phyloP scores from a whole-genome alignment of 2,113 vertebrate species.

The Scophthalmus maximus region DNA sequence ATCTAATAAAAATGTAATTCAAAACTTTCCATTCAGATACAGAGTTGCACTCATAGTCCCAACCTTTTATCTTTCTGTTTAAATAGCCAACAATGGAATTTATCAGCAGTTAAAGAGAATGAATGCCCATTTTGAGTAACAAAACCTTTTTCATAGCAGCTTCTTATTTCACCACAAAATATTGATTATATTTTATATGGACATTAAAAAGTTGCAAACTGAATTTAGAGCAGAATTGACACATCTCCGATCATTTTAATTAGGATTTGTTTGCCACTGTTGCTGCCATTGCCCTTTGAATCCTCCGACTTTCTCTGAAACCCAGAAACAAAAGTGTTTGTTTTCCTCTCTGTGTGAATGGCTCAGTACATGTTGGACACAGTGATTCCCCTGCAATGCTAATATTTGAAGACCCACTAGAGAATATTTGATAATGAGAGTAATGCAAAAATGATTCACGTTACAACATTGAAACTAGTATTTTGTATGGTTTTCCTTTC shows the following conservation, averaged over 20 bases:
- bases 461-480: too few species aligned
- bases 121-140: background rate
- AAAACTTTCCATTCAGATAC: background rate
- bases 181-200: background rate
- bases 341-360: constrained; percentile 2
- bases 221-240: constrained; percentile 5
- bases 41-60: background rate
- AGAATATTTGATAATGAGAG: too few species aligned
- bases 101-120: background rate
- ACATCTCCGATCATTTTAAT: constrained; percentile 16
- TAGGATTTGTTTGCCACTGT: constrained; percentile 15
- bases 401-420: background rate
- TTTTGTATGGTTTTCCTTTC: too few species aligned
- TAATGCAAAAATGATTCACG: too few species aligned
- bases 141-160: background rate
- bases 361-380: background rate
- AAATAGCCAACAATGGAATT: background rate
- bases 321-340: background rate
- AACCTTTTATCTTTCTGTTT: background rate
- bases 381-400: background rate
- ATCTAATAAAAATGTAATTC: too few species aligned
- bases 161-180: background rate
- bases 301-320: background rate
- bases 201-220: constrained; percentile 1
- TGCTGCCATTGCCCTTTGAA: constrained; percentile 21